phyloP scores from a whole-genome alignment of 2,888 invertebrate genomes.

The Ommatoiulus sabulosus region DNA sequence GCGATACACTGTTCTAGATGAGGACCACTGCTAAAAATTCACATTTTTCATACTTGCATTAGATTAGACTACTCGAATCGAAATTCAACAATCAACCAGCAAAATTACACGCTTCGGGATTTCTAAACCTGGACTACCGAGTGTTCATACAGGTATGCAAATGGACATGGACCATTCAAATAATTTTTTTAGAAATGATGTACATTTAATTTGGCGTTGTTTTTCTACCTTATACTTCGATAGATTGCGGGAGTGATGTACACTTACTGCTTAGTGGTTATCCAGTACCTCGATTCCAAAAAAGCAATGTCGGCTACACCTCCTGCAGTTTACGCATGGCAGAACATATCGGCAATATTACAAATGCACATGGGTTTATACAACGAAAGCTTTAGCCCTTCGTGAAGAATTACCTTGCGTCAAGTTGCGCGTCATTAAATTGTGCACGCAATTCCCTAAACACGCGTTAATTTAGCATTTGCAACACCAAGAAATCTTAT shows the following conservation, averaged over 20 bases:
- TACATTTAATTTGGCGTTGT: neutral
- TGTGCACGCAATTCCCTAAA: too few species aligned
- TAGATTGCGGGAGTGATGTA: neutral
- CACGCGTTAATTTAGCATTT: too few species aligned
- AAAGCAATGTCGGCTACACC: neutral
- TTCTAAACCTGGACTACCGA: slow-evolving; percentile 47
- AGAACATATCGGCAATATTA: neutral
- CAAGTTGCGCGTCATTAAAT: too few species aligned
- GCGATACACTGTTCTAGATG: too few species aligned
- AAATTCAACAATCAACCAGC: slow-evolving; percentile 18
- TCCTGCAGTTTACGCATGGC: neutral
- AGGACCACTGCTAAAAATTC: neutral
- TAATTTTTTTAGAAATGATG: neutral
- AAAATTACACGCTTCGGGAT: slow-evolving; percentile 32
- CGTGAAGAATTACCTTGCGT: too few species aligned
- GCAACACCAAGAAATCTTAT: too few species aligned
- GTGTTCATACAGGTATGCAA: slow-evolving; percentile 26
- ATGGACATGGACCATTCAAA: neutral
- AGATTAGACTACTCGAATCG: slow-evolving; percentile 10
- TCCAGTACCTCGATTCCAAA: slow-evolving; percentile 15
- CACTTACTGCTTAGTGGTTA: slow-evolving; percentile 3
- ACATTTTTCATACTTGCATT: neutral
- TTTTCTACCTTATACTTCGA: neutral
- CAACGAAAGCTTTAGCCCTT: neutral
- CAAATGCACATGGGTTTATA: neutral